Conservation (phyloP, 2,888 invertebrate genomes). For the Deroplatys truncata region DNA sequence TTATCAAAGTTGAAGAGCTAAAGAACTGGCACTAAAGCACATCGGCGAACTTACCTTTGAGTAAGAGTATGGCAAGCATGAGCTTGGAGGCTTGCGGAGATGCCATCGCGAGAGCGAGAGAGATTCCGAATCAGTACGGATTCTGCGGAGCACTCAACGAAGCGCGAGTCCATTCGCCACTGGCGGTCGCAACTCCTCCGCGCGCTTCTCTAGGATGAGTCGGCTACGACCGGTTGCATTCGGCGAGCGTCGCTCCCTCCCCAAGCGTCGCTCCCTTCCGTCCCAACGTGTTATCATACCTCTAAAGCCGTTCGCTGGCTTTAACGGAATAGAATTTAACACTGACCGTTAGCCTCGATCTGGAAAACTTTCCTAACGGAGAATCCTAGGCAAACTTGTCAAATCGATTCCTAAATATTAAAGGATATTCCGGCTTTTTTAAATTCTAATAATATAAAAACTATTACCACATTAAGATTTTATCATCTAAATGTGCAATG, state of each 20-base stretch:
- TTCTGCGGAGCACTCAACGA: background rate
- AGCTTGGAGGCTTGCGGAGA: background rate
- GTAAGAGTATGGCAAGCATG: background rate
- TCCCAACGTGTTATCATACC: background rate
- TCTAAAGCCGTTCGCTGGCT: background rate
- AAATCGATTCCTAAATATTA: too few species aligned
- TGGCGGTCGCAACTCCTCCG: background rate
- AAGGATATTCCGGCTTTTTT: too few species aligned
- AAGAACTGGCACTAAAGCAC: too few species aligned
- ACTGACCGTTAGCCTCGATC: background rate
- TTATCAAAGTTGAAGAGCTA: too few species aligned
- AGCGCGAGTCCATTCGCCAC: background rate
- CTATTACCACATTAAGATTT: too few species aligned
- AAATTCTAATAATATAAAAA: too few species aligned
- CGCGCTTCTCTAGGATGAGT: background rate
- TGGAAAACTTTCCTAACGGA: background rate
- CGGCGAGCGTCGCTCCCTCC: background rate
- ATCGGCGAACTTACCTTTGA: background rate
- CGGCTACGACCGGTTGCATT: background rate
- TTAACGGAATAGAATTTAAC: constrained; percentile 5
- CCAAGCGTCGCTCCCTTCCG: background rate
- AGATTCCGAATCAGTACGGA: background rate
- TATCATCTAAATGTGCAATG: too few species aligned
- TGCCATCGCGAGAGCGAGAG: background rate
- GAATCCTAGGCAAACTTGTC: too few species aligned